A percentile compares a stretch with the other conserved stretches of the same genome.
phyloP scores from a whole-genome alignment of 92 coral and sea anemone genomes.

The Pocillopora grandis region DNA sequence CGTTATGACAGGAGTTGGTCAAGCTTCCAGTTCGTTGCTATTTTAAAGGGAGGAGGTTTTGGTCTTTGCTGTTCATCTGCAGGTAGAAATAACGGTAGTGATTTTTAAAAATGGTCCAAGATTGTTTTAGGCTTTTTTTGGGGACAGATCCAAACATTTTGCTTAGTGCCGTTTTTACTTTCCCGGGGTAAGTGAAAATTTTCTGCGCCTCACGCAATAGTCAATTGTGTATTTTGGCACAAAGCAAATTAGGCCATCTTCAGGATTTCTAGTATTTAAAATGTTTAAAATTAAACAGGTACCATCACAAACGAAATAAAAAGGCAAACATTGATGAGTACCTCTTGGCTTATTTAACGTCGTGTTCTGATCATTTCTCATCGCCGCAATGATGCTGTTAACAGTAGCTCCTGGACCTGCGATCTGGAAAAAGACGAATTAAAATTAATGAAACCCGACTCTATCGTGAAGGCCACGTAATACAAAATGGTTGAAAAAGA shows the following conservation, averaged over 20 bases:
- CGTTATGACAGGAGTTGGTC: constrained; percentile 72
- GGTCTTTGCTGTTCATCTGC: constrained; percentile 71
- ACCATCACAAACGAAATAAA: too few relatives aligned
- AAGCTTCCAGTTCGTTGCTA: constrained; percentile 78
- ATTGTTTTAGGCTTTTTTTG: neutral
- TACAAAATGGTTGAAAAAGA: too few relatives aligned
- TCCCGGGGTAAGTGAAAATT: too few relatives aligned
- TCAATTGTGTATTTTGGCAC: too few relatives aligned
- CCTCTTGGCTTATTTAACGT: constrained; percentile 20
- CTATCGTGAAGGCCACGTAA: too few relatives aligned
- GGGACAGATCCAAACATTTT: neutral
- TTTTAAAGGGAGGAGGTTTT: constrained; percentile 66
- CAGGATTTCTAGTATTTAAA: too few relatives aligned
- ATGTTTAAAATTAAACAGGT: too few relatives aligned
- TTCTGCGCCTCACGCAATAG: too few relatives aligned
- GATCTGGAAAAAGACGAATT: constrained; percentile 38
- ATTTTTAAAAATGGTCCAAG: neutral
- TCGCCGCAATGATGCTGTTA: constrained; percentile 89
- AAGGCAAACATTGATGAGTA: neutral
- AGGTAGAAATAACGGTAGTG: neutral
- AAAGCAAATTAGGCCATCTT: too few relatives aligned
- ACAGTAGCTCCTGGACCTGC: constrained; percentile 96
- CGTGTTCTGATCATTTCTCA: constrained; percentile 55
- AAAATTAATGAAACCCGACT: neutral
- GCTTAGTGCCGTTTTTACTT: neutral